Evolutionary conservation across 1,140 invertebrate genomes (phyloP).

Genomic region (Propsilocerus akamusi): DNA sequence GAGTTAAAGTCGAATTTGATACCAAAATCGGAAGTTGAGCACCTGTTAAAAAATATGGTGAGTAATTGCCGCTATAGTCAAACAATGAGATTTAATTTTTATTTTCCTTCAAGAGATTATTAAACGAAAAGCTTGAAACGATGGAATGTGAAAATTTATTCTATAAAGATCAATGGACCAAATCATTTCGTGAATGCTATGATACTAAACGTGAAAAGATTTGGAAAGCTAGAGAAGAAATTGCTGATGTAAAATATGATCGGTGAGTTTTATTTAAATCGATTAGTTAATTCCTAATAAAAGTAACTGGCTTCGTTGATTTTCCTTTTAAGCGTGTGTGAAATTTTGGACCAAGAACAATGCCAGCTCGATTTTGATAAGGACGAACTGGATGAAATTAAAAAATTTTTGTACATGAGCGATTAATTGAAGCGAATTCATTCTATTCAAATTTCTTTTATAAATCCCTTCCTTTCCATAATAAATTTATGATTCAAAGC

Average conservation of each 20-base stretch:
- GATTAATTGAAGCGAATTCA: too few relatives aligned
- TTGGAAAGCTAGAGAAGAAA: background rate
- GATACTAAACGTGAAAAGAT: conserved; percentile 2
- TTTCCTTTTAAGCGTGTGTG: background rate
- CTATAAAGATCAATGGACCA: conserved; percentile 6
- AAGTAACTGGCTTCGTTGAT: too few relatives aligned
- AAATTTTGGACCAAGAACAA: background rate
- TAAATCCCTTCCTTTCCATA: too few relatives aligned
- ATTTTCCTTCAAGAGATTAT: background rate
- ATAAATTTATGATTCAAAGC: too few relatives aligned
- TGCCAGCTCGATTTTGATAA: background rate
- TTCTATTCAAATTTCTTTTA: too few relatives aligned
- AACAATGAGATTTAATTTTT: background rate
- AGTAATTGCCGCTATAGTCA: background rate
- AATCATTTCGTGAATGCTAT: conserved; percentile 1
- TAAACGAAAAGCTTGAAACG: conserved; percentile 1
- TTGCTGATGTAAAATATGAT: background rate
- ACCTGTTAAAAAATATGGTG: conserved; percentile 2
- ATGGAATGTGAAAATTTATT: background rate
- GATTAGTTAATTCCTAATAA: background rate
- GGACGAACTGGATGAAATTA: background rate
- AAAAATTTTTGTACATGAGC: background rate
- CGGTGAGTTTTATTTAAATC: background rate
- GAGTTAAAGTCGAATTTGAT: background rate
- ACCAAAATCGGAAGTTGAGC: conserved; percentile 1